A percentile compares a stretch with the other conserved stretches of the same genome.
Conservation (phyloP, 1,140 invertebrate species). For the Heliothis virescens region DNA sequence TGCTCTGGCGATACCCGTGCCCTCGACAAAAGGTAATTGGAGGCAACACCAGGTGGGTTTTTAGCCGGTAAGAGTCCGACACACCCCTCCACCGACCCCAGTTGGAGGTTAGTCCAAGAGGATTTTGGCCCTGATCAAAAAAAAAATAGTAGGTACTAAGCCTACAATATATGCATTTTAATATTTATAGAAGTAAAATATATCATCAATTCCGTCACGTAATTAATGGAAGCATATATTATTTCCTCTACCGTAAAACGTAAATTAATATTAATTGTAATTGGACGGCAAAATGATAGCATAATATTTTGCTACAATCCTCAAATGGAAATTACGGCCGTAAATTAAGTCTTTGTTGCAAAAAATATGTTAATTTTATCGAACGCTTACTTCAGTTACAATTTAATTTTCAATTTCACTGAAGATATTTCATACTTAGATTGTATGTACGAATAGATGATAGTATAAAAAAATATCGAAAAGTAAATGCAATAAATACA, state of each 20-base stretch:
- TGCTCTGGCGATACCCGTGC: too few species aligned
- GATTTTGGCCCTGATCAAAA: too few species aligned
- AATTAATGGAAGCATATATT: not conserved
- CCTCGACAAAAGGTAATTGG: too few species aligned
- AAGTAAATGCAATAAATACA: too few species aligned
- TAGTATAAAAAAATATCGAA: too few species aligned
- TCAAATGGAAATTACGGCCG: not conserved
- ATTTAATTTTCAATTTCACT: slow-evolving; percentile 17
- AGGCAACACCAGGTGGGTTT: too few species aligned
- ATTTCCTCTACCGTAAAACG: not conserved
- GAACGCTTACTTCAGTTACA: not conserved
- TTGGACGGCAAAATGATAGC: not conserved
- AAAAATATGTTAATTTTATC: not conserved
- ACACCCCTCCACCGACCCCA: too few species aligned
- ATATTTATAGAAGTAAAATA: not conserved
- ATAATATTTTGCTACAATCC: not conserved
- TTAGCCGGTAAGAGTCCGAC: too few species aligned
- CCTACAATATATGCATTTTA: too few species aligned
- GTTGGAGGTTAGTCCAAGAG: too few species aligned
- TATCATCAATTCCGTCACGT: not conserved
- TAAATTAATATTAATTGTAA: not conserved
- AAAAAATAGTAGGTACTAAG: too few species aligned
- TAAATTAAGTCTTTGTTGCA: not conserved
- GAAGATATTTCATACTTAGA: slow-evolving; percentile 6
- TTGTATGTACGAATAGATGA: not conserved